Evolutionary conservation across 2,797 vertebrate species (phyloP).

Genomic region (Miopithecus talapoin): DNA sequence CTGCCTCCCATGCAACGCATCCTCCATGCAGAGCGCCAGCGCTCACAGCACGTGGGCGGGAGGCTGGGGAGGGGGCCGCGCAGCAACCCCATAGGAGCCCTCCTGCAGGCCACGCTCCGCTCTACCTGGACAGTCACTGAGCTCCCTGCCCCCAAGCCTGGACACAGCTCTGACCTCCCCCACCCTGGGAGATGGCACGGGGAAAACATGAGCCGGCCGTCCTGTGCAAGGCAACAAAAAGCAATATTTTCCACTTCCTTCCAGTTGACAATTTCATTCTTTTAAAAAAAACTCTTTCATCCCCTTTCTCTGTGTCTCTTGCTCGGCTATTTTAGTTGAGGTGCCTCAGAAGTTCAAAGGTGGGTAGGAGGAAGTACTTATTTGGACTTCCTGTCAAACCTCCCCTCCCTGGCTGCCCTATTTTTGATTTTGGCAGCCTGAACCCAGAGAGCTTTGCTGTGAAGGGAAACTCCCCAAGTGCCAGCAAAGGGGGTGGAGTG

Average conservation of each 20-base stretch:
- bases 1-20: fast-evolving
- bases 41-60: fast-evolving
- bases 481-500: neutral
- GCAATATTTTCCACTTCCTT: slow-evolving; percentile 75
- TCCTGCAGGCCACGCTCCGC: neutral
- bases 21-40: fast-evolving
- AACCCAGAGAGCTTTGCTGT: neutral
- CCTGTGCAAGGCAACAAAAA: neutral
- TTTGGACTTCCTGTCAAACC: slow-evolving; percentile 65
- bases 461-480: slow-evolving; percentile 18
- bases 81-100: neutral
- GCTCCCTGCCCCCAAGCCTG: neutral
- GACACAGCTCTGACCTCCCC: neutral
- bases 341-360: neutral
- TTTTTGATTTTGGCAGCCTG: neutral
- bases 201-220: slow-evolving; percentile 24
- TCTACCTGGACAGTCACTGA: neutral
- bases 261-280: slow-evolving; percentile 11
- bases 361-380: slow-evolving; percentile 65
- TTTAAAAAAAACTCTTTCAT: neutral
- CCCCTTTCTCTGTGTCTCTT: neutral
- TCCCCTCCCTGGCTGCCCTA: neutral
- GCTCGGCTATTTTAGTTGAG: neutral
- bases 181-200: neutral
- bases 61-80: fast-evolving